phyloP scores from a whole-genome alignment of 64 coral and sea anemone genomes.

The Acropora tenuis region DNA sequence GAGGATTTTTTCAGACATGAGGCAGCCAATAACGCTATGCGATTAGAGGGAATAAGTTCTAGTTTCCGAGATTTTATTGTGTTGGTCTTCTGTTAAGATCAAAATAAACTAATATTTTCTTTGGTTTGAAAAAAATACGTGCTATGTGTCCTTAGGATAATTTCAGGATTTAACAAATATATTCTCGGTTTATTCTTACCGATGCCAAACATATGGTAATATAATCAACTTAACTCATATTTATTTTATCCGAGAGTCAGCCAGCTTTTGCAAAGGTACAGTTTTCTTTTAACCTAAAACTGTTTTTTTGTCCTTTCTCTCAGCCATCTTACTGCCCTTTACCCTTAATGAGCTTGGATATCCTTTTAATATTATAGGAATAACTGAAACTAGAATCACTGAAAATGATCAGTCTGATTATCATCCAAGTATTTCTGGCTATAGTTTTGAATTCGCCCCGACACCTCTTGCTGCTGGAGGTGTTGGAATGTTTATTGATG shows the following conservation, averaged over 20 bases:
- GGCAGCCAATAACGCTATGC: too few relatives aligned
- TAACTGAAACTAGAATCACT: too few relatives aligned
- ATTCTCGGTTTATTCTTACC: neutral
- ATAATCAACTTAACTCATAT: neutral
- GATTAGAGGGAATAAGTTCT: too few relatives aligned
- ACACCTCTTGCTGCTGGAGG: too few relatives aligned
- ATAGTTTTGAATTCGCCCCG: too few relatives aligned
- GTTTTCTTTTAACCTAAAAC: neutral
- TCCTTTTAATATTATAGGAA: too few relatives aligned
- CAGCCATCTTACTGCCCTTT: conserved; percentile 33
- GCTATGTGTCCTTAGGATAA: neutral
- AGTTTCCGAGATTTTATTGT: neutral
- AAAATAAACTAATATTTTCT: neutral
- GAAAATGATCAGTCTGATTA: too few relatives aligned
- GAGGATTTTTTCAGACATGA: neutral
- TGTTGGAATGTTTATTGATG: too few relatives aligned
- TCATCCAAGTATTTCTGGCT: too few relatives aligned
- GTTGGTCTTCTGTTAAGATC: neutral
- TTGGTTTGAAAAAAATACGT: neutral
- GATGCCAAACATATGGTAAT: neutral
- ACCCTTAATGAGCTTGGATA: too few relatives aligned
- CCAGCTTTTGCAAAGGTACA: neutral
- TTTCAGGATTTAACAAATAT: neutral
- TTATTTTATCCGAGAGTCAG: neutral
- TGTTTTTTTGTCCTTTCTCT: neutral